Evolutionary conservation across 2,113 vertebrate species (phyloP).

Genomic region (Octodon degus): DNA sequence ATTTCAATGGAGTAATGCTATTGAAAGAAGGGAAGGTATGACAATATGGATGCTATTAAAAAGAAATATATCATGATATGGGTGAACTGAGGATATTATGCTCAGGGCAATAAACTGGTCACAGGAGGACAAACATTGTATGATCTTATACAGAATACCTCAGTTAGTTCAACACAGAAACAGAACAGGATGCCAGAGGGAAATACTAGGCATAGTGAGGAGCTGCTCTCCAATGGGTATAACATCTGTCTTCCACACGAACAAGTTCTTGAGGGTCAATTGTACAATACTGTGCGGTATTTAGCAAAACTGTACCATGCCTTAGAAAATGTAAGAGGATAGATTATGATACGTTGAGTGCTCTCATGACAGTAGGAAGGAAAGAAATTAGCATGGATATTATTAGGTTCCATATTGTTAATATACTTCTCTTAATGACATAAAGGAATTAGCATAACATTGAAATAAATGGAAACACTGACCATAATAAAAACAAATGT

Average conservation of each 20-base stretch:
- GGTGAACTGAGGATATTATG: background rate
- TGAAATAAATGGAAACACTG: constrained; percentile 2
- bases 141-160: background rate
- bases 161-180: background rate
- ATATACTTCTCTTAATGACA: background rate
- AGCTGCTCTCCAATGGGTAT: background rate
- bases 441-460: background rate
- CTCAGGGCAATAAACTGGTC: background rate
- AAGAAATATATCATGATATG: background rate
- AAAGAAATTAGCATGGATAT: background rate
- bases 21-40: background rate
- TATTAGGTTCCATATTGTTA: background rate
- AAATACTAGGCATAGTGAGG: background rate
- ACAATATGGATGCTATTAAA: background rate
- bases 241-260: background rate
- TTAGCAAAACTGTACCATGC: background rate
- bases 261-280: background rate
- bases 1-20: background rate
- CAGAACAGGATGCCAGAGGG: background rate
- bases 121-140: background rate
- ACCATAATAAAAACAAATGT: background rate
- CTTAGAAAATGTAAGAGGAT: background rate
- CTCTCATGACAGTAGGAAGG: background rate
- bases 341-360: background rate
- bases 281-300: background rate